Evolutionary conservation across 2,797 vertebrate species (phyloP), one percentile per base, ranked within the genome.

Genomic region (Scolopax bukidnonensis): DNA sequence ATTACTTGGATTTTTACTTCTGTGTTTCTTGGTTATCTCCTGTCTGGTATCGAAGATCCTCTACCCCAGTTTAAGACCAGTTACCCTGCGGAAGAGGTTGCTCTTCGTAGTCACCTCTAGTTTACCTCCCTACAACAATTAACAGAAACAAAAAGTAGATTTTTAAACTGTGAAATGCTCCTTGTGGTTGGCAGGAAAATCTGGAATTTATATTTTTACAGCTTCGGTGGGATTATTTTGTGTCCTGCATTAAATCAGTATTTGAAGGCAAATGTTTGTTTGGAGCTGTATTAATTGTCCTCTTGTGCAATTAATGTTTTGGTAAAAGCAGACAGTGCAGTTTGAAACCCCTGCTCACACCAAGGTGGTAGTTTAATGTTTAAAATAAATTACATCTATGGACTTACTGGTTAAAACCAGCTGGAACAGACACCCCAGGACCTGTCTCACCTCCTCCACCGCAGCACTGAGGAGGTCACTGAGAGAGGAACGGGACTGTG

Each of bases 41-140:
- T 77, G 8, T 71, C 40, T 11, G 6, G 25, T 64, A 15, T 6
- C 15, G 23, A 84, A 84, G n/a, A 74, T 24, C 11, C 1, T 48
- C 54, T 36, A 33, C 40, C 30, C 15, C 9, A 12, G 16, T 54
- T 75, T 70, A 57, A 48, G 53, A 36, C 23, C 4, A 27, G 27
- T 47, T 36, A 40, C 40, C 25, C 54, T 48, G 60, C 18, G 41
- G 45, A 8, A 36, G 28, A 20, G 19, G 16, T 47, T 32, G 36
- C 33, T 67, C 47, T 36, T 74, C n/a, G 53, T n/a, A 60, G 47
- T 33, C 13, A 3, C 12, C 36, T 28, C 57, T 30, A 47, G 8
- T 30, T 25, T 23, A 32, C 11, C 15, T 82, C 40, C n/a, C 63
- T 36, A 1, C 0, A 1, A 51, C 16, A 41, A 4, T 6, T 7